Conservation (phyloP, 2,113 vertebrate species). For the Octodon degus region DNA sequence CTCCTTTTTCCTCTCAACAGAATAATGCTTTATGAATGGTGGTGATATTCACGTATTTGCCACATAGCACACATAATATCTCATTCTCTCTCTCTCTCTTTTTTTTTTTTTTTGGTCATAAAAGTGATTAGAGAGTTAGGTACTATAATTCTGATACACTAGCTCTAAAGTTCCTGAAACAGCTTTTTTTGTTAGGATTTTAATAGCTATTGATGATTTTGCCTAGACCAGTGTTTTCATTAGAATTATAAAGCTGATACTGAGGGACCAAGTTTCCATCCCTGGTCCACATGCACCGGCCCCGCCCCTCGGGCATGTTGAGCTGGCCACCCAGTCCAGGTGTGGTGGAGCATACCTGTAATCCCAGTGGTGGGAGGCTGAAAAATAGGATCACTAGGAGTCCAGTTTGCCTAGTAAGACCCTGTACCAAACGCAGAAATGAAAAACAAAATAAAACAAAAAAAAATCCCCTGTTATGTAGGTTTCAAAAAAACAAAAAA, state of each 20-base stretch:
- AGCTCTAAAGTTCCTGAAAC: neutral
- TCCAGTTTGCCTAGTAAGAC: too few relatives aligned
- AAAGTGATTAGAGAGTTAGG: neutral
- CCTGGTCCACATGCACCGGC: too few relatives aligned
- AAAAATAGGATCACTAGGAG: too few relatives aligned
- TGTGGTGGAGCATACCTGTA: too few relatives aligned
- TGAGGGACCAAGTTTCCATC: neutral
- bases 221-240: neutral
- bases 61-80: neutral
- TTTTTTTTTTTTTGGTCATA: neutral
- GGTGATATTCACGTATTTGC: neutral
- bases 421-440: too few relatives aligned
- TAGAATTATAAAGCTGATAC: conserved; percentile 20
- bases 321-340: too few relatives aligned
- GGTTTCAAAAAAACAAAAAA: neutral
- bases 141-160: neutral
- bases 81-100: neutral
- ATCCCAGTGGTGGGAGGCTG: too few relatives aligned
- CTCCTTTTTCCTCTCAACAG: neutral
- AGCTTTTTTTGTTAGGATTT: conserved; percentile 3
- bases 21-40: neutral
- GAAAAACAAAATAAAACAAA: too few relatives aligned
- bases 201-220: conserved; percentile 11
- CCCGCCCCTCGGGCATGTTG: too few relatives aligned
- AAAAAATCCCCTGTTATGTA: neutral